Conservation (phyloP, 2,797 vertebrate species). For the Somateria mollissima region DNA sequence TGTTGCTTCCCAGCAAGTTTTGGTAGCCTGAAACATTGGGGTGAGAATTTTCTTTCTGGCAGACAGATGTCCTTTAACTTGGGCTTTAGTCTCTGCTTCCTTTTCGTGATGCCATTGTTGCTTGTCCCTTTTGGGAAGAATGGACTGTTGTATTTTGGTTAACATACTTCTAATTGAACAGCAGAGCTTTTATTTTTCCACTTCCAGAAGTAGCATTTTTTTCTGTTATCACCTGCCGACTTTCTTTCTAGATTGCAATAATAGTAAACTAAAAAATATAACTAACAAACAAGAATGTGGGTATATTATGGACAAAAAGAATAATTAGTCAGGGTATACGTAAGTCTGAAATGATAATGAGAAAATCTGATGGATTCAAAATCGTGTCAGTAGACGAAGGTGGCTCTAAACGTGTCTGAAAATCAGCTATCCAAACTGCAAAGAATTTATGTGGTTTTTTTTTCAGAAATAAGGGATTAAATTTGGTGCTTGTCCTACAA, state of each 20-base stretch:
- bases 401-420: not conserved
- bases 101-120: not conserved
- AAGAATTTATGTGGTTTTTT: not conserved
- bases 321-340: not conserved
- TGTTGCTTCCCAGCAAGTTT: not conserved
- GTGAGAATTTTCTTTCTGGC: not conserved
- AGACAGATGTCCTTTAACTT: not conserved
- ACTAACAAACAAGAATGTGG: not conserved
- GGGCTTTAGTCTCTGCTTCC: not conserved
- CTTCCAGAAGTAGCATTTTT: not conserved
- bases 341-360: not conserved
- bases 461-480: not conserved
- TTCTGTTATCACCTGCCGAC: not conserved
- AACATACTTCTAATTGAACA: not conserved
- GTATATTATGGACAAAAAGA: not conserved
- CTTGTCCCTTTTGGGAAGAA: not conserved
- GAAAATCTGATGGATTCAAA: not conserved
- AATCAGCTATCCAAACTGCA: not conserved
- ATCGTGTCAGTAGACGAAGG: not conserved
- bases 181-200: not conserved
- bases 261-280: not conserved
- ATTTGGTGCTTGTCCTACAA: not conserved
- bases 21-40: not conserved
- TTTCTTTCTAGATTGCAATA: constrained; percentile 2
- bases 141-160: not conserved